These are phyloP conservation scores for Pelecanoides urinatrix DNA, from an alignment of 2,113 vertebrate genomes.

Conservation along the genomic window DNA sequence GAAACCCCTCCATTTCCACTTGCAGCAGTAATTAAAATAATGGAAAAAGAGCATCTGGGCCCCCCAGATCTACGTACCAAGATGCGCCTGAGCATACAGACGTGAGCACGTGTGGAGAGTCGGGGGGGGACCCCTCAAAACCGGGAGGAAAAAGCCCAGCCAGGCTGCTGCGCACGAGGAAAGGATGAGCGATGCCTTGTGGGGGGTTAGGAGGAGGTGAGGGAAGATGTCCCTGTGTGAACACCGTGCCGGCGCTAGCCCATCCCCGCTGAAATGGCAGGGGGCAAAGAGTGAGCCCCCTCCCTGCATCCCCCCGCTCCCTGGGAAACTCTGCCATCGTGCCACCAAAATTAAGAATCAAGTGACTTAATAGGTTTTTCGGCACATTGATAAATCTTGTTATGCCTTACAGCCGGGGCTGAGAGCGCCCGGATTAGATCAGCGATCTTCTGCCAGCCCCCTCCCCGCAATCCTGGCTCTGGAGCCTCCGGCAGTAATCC, in stretches of 20 bases:
- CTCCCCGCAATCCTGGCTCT: not conserved
- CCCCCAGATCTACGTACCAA: not conserved
- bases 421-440: not conserved
- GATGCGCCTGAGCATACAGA: not conserved
- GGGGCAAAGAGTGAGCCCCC: rapidly evolving
- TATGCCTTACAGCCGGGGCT: not conserved
- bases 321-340: not conserved
- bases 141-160: not conserved
- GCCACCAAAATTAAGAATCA: not conserved
- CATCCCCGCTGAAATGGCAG: not conserved
- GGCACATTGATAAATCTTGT: not conserved
- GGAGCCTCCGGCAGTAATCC: not conserved
- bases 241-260: not conserved
- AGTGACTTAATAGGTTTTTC: not conserved
- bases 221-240: not conserved
- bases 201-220: not conserved
- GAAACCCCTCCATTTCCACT: not conserved
- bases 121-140: not conserved
- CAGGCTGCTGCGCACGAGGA: not conserved
- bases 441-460: not conserved
- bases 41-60: not conserved
- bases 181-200: rapidly evolving
- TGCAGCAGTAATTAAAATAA: not conserved
- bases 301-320: not conserved
- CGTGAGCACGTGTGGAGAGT: rapidly evolving